A percentile compares a stretch with the other conserved stretches of the same genome.
Evolutionary conservation across 2,888 invertebrate species (phyloP).

Genomic region (Hecatera dysodea): DNA sequence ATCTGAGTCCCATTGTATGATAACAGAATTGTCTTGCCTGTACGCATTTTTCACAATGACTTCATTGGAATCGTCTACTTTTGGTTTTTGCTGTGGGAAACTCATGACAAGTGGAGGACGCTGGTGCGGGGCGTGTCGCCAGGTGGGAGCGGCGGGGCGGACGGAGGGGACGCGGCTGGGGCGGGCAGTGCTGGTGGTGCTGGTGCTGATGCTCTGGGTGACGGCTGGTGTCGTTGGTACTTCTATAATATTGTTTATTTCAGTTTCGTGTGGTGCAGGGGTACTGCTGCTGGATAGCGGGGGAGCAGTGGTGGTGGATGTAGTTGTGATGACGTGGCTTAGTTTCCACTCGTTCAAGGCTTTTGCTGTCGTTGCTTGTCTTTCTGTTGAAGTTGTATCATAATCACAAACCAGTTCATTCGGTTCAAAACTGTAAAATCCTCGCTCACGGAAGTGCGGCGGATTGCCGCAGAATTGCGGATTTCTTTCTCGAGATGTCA

Average conservation of each 20-base stretch:
- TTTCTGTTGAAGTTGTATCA: constrained; percentile 78
- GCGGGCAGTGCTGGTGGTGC: constrained; percentile 79
- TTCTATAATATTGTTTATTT: constrained; percentile 72
- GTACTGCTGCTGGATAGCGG: constrained; percentile 74
- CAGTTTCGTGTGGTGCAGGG: constrained; percentile 70
- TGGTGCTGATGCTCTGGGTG: constrained; percentile 66
- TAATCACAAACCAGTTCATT: constrained; percentile 93
- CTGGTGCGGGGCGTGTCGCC: constrained; percentile 90
- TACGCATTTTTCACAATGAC: constrained; percentile 96
- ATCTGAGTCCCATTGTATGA: constrained; percentile 98
- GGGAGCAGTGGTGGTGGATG: constrained; percentile 69
- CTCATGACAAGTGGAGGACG: constrained; percentile 94
- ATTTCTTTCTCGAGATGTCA: constrained; percentile 97
- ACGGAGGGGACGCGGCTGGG: constrained; percentile 79
- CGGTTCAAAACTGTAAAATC: constrained; percentile 96
- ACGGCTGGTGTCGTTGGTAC: constrained; percentile 71
- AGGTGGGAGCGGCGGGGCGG: constrained; percentile 84
- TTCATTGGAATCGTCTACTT: constrained; percentile 93
- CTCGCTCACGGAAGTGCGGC: constrained; percentile 94
- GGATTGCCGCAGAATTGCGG: constrained; percentile 98
- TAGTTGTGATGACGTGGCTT: constrained; percentile 74
- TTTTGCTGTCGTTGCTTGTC: constrained; percentile 68
- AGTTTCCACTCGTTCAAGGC: constrained; percentile 73
- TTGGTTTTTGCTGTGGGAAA: constrained; percentile 92
- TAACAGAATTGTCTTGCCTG: constrained; percentile 96